Percentiles rank a stretch among this genome's conserved stretches.
phyloP scores from a whole-genome alignment of 2,888 invertebrate genomes.

The Rhimphoctona megacephalus region DNA sequence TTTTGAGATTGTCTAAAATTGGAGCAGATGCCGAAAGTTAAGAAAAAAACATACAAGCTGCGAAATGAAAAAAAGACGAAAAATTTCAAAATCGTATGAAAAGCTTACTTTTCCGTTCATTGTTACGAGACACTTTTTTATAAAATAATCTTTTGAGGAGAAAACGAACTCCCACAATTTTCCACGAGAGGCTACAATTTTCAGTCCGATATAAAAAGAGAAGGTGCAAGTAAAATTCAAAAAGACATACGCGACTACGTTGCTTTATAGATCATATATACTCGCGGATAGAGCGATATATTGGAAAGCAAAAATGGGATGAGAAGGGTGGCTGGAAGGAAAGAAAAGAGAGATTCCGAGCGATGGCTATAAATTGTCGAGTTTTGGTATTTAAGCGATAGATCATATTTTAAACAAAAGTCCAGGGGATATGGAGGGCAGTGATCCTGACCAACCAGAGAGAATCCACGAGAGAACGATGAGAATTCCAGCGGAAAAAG shows the following conservation, averaged over 20 bases:
- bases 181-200: background rate
- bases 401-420: conserved; percentile 85
- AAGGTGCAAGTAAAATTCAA: conserved; percentile 31
- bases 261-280: background rate
- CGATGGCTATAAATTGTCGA: conserved; percentile 81
- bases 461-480: conserved; percentile 57
- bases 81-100: background rate
- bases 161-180: background rate
- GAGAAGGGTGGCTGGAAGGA: conserved; percentile 52
- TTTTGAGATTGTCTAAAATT: background rate
- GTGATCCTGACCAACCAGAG: conserved; percentile 75
- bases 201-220: background rate
- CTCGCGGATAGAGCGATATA: conserved; percentile 12
- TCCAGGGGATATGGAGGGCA: conserved; percentile 72
- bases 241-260: conserved; percentile 10
- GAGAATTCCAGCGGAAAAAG: conserved; percentile 71
- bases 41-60: background rate
- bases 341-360: conserved; percentile 70
- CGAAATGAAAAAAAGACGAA: background rate
- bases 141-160: background rate
- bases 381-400: conserved; percentile 83
- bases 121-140: background rate
- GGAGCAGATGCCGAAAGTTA: background rate
- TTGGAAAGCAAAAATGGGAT: conserved; percentile 17
- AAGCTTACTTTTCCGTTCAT: background rate